Evolutionary conservation across 2,797 vertebrate genomes (phyloP).

Genomic region (Enteromius thamalakanensis): DNA sequence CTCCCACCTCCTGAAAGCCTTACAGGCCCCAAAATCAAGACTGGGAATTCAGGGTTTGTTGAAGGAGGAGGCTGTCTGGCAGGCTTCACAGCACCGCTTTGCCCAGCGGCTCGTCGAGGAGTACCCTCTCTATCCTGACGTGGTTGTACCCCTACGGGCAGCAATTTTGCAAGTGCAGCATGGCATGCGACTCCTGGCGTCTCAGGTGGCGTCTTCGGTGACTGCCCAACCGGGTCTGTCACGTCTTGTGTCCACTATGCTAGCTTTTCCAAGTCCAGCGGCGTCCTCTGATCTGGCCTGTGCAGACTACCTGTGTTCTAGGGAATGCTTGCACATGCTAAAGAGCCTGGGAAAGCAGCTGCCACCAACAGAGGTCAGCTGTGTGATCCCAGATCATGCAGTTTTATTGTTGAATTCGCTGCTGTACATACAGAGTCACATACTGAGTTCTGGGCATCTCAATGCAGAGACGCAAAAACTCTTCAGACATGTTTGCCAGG

Average conservation of each 20-base stretch:
- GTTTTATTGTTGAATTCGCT: constrained; percentile 86
- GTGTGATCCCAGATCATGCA: constrained; percentile 75
- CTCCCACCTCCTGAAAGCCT: constrained; percentile 81
- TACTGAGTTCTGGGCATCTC: constrained; percentile 82
- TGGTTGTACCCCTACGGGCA: constrained; percentile 80
- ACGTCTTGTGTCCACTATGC: constrained; percentile 78
- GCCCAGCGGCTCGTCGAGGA: constrained; percentile 84
- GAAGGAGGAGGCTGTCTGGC: constrained; percentile 92
- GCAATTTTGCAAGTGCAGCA: constrained; percentile 90
- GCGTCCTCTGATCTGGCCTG: constrained; percentile 85
- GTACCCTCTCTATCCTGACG: constrained; percentile 87
- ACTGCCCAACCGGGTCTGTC: constrained; percentile 69
- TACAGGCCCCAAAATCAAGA: constrained; percentile 74
- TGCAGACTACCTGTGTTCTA: constrained; percentile 89
- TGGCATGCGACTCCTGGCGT: constrained; percentile 90
- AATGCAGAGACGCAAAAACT: constrained; percentile 79
- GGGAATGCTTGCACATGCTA: constrained; percentile 81
- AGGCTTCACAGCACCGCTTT: constrained; percentile 91
- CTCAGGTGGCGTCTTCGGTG: constrained; percentile 76
- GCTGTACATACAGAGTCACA: constrained; percentile 86
- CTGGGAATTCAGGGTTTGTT: constrained; percentile 81
- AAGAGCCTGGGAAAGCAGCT: constrained; percentile 79
- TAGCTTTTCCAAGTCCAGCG: constrained; percentile 81
- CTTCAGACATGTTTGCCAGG: constrained; percentile 93
- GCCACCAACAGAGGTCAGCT: constrained; percentile 69